A percentile compares a stretch with the other conserved stretches of the same genome.
These are phyloP conservation scores for Tenualosa thibaudeaui DNA, from an alignment of 2,797 vertebrate genomes.

Conservation along the genomic window DNA sequence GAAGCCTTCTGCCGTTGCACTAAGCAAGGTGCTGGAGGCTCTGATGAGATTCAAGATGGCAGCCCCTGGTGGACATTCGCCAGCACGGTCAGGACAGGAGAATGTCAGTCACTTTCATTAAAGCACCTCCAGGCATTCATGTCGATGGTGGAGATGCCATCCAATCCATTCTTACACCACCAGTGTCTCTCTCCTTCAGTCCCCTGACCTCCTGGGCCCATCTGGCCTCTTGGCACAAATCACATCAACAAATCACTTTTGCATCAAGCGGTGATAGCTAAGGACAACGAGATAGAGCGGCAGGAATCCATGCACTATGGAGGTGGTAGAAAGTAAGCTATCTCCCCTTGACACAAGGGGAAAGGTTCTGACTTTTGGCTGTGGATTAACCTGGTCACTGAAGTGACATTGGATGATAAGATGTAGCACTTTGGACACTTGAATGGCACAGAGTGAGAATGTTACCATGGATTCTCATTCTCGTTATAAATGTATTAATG, in stretches of 20 bases:
- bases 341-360: neutral
- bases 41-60: neutral
- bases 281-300: neutral
- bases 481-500: no score
- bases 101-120: slow-evolving; percentile 39
- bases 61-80: neutral
- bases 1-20: slow-evolving; percentile 17
- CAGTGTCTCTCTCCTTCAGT: neutral
- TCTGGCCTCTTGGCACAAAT: slow-evolving; percentile 50
- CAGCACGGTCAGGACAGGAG: neutral
- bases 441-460: neutral
- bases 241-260: slow-evolving; percentile 47
- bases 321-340: neutral
- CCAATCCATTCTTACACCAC: slow-evolving; percentile 36
- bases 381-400: neutral
- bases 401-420: neutral
- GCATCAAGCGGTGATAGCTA: neutral
- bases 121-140: slow-evolving; percentile 40
- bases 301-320: neutral
- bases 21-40: slow-evolving; percentile 19
- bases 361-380: neutral
- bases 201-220: slow-evolving; percentile 51
- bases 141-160: slow-evolving; percentile 46
- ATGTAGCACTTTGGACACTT: neutral
- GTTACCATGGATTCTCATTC: neutral